Evolutionary conservation across 2,113 vertebrate genomes (phyloP).

Genomic region (Copsychus sechellarum): DNA sequence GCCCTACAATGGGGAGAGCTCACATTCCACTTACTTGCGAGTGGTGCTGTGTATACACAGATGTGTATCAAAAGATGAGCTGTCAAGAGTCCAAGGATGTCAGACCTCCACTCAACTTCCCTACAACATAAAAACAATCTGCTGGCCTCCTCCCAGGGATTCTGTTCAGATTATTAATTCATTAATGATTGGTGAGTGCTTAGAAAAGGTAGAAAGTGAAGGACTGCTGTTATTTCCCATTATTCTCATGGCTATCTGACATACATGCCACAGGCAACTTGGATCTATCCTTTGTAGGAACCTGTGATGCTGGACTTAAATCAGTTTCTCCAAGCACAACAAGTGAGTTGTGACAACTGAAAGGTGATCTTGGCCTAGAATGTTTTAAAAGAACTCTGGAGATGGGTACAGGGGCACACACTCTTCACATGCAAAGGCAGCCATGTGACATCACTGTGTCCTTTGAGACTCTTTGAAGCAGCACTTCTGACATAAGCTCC

Average conservation of each 20-base stretch:
- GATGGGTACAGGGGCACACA: neutral
- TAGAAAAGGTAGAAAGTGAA: neutral
- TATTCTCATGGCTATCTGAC: neutral
- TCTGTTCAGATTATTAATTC: neutral
- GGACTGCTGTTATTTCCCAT: neutral
- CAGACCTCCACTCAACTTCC: neutral
- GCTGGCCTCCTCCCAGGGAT: neutral
- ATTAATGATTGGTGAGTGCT: neutral
- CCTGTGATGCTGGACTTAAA: neutral
- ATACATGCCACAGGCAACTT: neutral
- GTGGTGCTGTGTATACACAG: neutral
- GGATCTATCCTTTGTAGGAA: neutral
- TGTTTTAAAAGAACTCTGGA: neutral
- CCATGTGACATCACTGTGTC: fast-evolving
- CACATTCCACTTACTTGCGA: neutral
- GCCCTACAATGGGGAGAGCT: neutral
- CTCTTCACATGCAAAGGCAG: neutral
- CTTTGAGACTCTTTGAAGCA: neutral
- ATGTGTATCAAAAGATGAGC: neutral
- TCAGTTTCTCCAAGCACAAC: neutral
- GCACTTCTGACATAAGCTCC: neutral
- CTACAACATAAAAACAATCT: neutral
- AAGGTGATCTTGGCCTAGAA: neutral
- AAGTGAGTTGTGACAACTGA: neutral
- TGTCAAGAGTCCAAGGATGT: neutral